Conservation (phyloP, 2,113 vertebrate genomes). For the Recurvirostra avosetta region DNA sequence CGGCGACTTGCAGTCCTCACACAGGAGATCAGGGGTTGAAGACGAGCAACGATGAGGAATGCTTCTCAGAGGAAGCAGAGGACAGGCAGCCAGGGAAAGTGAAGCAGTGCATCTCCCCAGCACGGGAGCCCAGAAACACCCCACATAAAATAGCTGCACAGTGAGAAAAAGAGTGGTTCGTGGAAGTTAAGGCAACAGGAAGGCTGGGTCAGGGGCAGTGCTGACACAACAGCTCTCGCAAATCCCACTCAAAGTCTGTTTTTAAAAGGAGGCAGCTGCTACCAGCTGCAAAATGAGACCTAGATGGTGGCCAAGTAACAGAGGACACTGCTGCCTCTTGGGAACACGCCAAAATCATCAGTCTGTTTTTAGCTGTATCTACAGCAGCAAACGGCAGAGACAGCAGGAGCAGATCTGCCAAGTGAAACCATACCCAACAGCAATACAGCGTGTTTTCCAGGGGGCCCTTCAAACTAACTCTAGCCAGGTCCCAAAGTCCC, state of each 20-base stretch:
- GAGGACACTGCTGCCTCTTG: not conserved
- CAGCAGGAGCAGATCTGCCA: not conserved
- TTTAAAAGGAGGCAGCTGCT: constrained; percentile 1
- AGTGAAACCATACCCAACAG: not conserved
- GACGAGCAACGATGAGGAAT: not conserved
- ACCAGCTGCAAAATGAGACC: not conserved
- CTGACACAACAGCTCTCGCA: not conserved
- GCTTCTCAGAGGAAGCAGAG: not conserved
- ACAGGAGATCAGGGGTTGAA: not conserved
- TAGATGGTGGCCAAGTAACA: not conserved
- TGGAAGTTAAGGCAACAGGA: not conserved
- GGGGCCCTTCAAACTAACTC: not conserved
- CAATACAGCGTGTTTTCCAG: not conserved
- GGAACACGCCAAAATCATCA: not conserved
- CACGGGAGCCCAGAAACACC: not conserved
- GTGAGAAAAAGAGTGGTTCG: not conserved
- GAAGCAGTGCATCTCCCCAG: not conserved
- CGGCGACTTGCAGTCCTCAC: not conserved
- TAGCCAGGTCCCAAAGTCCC: not conserved
- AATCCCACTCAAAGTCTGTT: not conserved
- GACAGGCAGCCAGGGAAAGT: not conserved
- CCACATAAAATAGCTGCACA: not conserved
- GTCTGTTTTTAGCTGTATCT: not conserved
- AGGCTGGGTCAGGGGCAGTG: not conserved
- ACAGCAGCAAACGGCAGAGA: not conserved